Evolutionary conservation across 2,888 invertebrate genomes (phyloP), one percentile per base, ranked within the genome.

Genomic region (Campopleginae sp.): DNA sequence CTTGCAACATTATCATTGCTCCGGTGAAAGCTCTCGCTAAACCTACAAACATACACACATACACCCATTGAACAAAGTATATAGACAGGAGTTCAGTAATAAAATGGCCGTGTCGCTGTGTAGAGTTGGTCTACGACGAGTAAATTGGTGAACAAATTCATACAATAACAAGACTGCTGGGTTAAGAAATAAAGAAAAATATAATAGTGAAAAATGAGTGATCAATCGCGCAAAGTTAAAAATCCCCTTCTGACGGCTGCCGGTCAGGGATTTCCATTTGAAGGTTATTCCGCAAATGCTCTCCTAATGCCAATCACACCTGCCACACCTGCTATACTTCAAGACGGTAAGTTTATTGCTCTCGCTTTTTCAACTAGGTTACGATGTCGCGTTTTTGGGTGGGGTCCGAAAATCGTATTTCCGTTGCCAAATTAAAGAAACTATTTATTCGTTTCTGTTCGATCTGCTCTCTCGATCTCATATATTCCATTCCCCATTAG

Each of bases 191-290:
- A 27, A 54, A 54, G n/a, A 23, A 17, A 44, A 2, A 48, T 71
- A 46, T 27, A 71, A 23, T 23, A 61, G 78, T 79, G 54, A 90
- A 78, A 54, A 74, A 93, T 93, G 91, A 94, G 93, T 93, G 94
- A 94, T 92, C 93, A 94, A 91, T 93, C 94, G 90, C 93, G 92
- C 87, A 91, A 93, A 89, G 94, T 95, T 75, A 95, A 95, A 95
- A 97, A 97, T 94, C 96, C 97, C 44, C 94, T 97, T 89, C 94
- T 97, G 86, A 96, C 96, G 89, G 96, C 96, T 78, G 96, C 97
- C 84, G 96, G 97, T 86, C 96, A 96, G 88, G 96, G 96, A 77
- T 95, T 96, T 88, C 96, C 96, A 17, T 95, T 96, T 79, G 97
- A 97, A 89, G 96, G 96, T 94, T 96, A 96, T 94, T 95, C 96